Conservation (phyloP, 2,797 vertebrate species). For the Cyclura pinguis region DNA sequence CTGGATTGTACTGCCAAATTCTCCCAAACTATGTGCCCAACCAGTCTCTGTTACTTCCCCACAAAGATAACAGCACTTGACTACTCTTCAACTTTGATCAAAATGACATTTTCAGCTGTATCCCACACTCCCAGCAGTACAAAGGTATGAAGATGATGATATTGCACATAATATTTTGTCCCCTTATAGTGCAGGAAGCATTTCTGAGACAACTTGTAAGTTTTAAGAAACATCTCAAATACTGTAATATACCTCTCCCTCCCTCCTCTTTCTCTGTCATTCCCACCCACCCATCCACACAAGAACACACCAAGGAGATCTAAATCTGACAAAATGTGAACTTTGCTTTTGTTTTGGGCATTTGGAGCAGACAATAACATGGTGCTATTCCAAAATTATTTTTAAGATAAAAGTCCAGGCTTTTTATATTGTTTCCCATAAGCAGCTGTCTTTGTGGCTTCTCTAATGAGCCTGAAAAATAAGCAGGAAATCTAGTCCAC, state of each 20-base stretch:
- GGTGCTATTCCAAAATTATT: neutral
- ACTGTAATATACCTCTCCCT: neutral
- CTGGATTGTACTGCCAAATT: neutral
- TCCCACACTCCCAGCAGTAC: no score
- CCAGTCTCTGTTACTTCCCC: neutral
- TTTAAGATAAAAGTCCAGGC: neutral
- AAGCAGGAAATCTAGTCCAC: neutral
- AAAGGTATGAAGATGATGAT: neutral
- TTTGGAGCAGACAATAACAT: neutral
- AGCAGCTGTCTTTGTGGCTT: constrained; percentile 1
- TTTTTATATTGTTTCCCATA: neutral
- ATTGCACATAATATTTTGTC: neutral
- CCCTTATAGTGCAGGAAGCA: neutral
- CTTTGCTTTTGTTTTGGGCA: neutral
- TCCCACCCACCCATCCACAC: neutral
- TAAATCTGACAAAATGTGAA: neutral
- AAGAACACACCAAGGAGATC: neutral
- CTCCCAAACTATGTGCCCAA: neutral
- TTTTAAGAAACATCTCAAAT: neutral
- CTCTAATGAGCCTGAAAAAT: neutral
- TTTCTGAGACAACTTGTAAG: neutral
- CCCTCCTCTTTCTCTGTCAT: no score
- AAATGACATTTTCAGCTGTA: neutral
- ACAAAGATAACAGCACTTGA: neutral
- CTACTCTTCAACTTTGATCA: neutral